These are phyloP conservation scores for Caenorhabditis doughertyi DNA, from an alignment of 2,888 invertebrate genomes.

Conservation along the genomic window DNA sequence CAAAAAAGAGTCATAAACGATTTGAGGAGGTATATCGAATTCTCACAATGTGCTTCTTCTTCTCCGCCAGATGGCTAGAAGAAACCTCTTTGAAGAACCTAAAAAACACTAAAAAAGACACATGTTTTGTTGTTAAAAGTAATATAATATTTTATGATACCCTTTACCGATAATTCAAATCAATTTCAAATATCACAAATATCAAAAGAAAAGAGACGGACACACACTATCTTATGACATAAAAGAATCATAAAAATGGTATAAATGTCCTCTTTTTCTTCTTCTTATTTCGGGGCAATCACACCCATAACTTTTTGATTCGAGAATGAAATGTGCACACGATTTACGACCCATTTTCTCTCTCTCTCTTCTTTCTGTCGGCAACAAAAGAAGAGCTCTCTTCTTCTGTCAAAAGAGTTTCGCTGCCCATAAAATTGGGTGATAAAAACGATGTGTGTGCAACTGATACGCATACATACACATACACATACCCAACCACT, in stretches of 20 bases:
- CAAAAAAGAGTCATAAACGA: slow-evolving; percentile 1
- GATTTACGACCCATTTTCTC: slow-evolving; percentile 11
- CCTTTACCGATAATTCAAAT: slow-evolving; percentile 1
- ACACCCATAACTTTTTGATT: background rate
- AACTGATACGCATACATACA: slow-evolving; percentile 27
- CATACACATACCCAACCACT: slow-evolving; percentile 14
- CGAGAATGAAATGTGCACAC: background rate
- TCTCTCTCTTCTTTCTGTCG: background rate
- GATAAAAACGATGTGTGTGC: slow-evolving; percentile 36
- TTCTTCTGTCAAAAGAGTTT: background rate
- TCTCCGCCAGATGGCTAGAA: slow-evolving; percentile 10
- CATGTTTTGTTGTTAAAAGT: slow-evolving; percentile 12
- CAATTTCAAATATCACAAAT: slow-evolving; percentile 7
- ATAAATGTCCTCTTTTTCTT: background rate
- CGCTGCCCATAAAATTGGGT: slow-evolving; percentile 28
- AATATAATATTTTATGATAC: slow-evolving; percentile 16
- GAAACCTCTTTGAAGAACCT: background rate
- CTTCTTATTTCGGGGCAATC: no score
- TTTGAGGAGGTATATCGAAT: slow-evolving; percentile 14
- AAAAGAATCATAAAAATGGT: background rate
- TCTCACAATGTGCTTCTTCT: slow-evolving; percentile 12
- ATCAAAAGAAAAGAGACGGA: background rate
- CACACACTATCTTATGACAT: background rate
- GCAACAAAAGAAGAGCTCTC: slow-evolving; percentile 2
- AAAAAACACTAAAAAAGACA: background rate